These are phyloP conservation scores for Mayetiola destructor DNA, from an alignment of 2,888 invertebrate species.

Conservation along the genomic window DNA sequence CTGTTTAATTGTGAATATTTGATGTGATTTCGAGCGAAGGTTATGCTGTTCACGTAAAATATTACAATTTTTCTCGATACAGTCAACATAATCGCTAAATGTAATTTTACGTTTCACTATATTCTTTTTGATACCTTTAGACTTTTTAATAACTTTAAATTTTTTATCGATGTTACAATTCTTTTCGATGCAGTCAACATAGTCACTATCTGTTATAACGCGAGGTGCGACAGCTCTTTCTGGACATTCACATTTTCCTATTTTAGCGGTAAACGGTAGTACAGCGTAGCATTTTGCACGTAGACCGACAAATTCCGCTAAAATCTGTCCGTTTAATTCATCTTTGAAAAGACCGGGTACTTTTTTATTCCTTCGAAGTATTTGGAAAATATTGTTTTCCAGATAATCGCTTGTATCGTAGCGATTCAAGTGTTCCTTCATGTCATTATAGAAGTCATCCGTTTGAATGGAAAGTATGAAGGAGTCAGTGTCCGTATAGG, in stretches of 20 bases:
- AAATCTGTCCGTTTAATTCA: conserved; percentile 8
- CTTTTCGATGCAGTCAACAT: neutral
- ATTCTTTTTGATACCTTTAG: neutral
- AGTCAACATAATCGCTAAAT: too few relatives aligned
- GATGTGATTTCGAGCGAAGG: conserved; percentile 1
- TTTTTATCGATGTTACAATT: neutral
- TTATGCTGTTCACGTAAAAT: conserved; percentile 5
- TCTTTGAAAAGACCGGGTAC: conserved; percentile 11
- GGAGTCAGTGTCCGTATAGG: too few relatives aligned
- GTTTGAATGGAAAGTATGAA: too few relatives aligned
- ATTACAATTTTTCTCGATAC: neutral
- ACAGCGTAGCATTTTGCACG: neutral
- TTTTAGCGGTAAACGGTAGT: neutral
- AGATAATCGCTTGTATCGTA: too few relatives aligned
- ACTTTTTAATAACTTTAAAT: neutral
- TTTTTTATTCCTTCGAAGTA: too few relatives aligned
- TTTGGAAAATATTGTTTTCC: too few relatives aligned
- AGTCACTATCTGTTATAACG: neutral
- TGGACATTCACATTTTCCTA: neutral
- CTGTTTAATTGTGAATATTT: conserved; percentile 11
- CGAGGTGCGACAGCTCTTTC: neutral
- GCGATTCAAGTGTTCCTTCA: too few relatives aligned
- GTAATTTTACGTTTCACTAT: neutral
- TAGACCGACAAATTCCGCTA: conserved; percentile 12
- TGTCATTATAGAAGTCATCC: too few relatives aligned